phyloP scores from a whole-genome alignment of 1,140 invertebrate species.

The Leptonema lineaticorne region DNA sequence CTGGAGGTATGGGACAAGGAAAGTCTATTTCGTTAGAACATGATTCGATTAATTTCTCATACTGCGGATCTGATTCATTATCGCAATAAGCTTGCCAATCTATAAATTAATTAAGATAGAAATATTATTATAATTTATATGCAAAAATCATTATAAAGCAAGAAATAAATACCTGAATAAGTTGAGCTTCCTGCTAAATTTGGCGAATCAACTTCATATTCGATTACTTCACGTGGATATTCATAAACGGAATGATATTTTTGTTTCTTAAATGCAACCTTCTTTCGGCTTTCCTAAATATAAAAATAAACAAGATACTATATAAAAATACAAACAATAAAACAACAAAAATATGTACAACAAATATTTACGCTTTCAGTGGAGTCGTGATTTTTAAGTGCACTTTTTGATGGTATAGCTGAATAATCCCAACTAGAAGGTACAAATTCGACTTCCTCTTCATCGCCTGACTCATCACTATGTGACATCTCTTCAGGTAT shows the following conservation, averaged over 20 bases:
- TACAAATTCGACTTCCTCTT: slow-evolving; percentile 61
- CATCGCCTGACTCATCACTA: slow-evolving; percentile 49
- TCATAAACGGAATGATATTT: slow-evolving; percentile 81
- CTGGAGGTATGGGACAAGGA: background rate
- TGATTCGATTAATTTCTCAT: slow-evolving; percentile 11
- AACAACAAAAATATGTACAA: background rate
- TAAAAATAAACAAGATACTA: slow-evolving; percentile 9
- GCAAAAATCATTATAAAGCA: background rate
- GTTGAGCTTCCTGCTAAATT: slow-evolving; percentile 52
- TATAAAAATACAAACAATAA: background rate
- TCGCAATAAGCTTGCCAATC: slow-evolving; percentile 20
- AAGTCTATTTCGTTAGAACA: background rate
- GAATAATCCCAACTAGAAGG: slow-evolving; percentile 63
- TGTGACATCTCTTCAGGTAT: slow-evolving; percentile 43
- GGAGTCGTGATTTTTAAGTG: slow-evolving; percentile 58
- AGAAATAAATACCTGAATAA: slow-evolving; percentile 46
- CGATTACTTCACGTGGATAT: slow-evolving; percentile 69
- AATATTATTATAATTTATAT: background rate
- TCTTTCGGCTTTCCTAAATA: slow-evolving; percentile 54
- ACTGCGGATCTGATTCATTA: slow-evolving; percentile 21
- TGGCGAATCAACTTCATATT: slow-evolving; percentile 47
- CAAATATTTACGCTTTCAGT: slow-evolving; percentile 37
- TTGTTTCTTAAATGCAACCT: slow-evolving; percentile 79
- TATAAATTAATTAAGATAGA: background rate
- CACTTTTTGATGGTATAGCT: slow-evolving; percentile 58